Conservation (phyloP, 2,888 invertebrate species). For the Pyrrhia umbra region DNA sequence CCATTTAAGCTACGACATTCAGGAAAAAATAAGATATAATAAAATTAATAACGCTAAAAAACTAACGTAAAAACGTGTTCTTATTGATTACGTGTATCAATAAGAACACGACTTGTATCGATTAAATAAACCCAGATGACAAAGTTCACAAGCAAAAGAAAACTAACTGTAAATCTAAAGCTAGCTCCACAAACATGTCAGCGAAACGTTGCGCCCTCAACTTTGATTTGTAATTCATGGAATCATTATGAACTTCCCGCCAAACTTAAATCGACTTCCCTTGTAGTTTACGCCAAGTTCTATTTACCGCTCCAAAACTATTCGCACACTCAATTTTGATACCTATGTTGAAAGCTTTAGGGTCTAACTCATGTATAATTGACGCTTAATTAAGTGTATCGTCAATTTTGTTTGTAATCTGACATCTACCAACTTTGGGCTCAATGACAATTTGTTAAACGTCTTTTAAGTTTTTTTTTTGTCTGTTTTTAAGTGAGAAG, state of each 20-base stretch:
- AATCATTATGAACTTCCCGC: conserved; percentile 71
- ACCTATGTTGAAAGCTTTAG: not conserved
- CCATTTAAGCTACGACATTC: too few relatives aligned
- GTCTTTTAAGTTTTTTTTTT: conserved; percentile 59
- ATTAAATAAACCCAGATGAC: conserved; percentile 2
- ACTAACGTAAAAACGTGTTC: not conserved
- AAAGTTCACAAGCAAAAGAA: conserved; percentile 28
- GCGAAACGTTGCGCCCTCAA: conserved; percentile 55
- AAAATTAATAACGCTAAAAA: not conserved
- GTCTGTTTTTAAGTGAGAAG: conserved; percentile 52
- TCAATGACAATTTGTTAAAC: conserved; percentile 65
- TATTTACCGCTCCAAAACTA: conserved; percentile 9
- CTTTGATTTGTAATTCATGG: conserved; percentile 74
- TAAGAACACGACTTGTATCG: not conserved
- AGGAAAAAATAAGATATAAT: too few relatives aligned
- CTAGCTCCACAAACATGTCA: conserved; percentile 54
- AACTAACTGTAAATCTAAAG: conserved; percentile 31
- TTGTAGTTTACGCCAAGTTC: conserved; percentile 66
- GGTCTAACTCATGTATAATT: conserved; percentile 11
- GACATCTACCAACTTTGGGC: conserved; percentile 61
- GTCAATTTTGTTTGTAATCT: conserved; percentile 52
- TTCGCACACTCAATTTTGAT: conserved; percentile 21
- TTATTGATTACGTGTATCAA: not conserved
- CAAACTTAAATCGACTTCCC: conserved; percentile 76
- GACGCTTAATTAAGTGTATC: conserved; percentile 1